These are phyloP conservation scores for Drosophila ficusphila DNA, from an alignment of 1,140 invertebrate species.

Conservation along the genomic window DNA sequence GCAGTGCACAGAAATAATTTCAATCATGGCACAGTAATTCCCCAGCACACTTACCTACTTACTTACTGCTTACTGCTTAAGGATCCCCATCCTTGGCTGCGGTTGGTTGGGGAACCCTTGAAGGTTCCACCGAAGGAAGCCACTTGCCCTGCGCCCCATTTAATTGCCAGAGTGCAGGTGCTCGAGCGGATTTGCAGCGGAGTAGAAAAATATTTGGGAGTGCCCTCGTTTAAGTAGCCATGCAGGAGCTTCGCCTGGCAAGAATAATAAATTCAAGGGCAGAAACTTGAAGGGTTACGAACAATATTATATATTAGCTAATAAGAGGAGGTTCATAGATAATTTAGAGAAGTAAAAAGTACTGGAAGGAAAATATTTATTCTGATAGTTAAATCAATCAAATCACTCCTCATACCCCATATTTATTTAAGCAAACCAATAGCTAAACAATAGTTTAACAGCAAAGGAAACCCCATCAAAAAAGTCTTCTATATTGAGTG, in stretches of 20 bases:
- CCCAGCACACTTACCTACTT: conserved; percentile 43
- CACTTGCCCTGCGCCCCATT: conserved; percentile 46
- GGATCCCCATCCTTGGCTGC: too few relatives aligned
- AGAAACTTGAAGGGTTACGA: background rate
- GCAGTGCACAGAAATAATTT: conserved; percentile 70
- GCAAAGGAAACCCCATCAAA: background rate
- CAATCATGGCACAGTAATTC: conserved; percentile 72
- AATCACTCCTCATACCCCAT: too few relatives aligned
- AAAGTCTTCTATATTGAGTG: conserved; percentile 45
- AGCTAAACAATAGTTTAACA: background rate
- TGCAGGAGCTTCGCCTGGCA: background rate
- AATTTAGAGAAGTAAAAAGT: too few relatives aligned
- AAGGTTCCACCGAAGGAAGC: conserved; percentile 23
- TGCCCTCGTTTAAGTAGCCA: conserved; percentile 5
- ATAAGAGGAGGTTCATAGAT: too few relatives aligned
- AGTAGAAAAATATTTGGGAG: conserved; percentile 9
- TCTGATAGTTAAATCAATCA: too few relatives aligned
- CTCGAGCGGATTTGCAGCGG: conserved; percentile 10
- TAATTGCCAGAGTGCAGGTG: conserved; percentile 55
- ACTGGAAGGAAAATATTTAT: too few relatives aligned
- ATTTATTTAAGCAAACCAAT: too few relatives aligned
- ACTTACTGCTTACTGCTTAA: too few relatives aligned
- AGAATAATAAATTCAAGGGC: background rate
- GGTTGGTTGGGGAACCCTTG: conserved; percentile 19
- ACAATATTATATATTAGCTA: too few relatives aligned